phyloP scores from a whole-genome alignment of 2,113 vertebrate genomes.

The Crotalus helleri region DNA sequence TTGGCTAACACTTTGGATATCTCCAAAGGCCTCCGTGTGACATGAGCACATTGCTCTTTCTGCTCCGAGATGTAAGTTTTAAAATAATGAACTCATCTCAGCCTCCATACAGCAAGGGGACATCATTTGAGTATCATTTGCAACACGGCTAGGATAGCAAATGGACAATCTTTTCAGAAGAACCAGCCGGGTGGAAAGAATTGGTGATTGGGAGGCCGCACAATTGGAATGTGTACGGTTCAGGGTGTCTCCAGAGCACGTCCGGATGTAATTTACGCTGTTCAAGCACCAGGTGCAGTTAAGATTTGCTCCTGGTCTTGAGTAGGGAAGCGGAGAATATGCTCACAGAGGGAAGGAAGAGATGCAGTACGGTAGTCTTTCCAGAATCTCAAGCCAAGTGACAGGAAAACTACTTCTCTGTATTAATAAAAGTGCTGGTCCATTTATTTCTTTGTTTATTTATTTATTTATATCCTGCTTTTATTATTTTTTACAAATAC shows the following conservation, averaged over 20 bases:
- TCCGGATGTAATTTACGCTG: neutral
- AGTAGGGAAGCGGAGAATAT: neutral
- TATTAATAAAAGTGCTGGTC: neutral
- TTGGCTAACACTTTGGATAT: neutral
- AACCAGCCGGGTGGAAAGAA: neutral
- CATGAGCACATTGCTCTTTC: too few species aligned
- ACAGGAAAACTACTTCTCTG: neutral
- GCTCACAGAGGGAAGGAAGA: neutral
- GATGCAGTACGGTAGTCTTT: neutral
- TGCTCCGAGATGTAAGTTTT: neutral
- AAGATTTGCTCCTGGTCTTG: neutral
- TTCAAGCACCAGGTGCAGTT: neutral
- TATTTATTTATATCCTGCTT: too few species aligned
- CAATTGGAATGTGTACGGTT: neutral
- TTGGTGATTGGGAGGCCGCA: neutral
- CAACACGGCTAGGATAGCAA: neutral
- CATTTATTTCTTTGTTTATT: too few species aligned
- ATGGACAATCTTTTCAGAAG: neutral
- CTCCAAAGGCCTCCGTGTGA: neutral
- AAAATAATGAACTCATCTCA: neutral
- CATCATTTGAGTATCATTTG: neutral
- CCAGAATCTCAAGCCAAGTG: neutral
- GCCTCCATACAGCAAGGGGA: rapidly evolving
- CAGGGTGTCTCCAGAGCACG: neutral
- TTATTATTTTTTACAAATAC: too few species aligned